Evolutionary conservation across 2,888 invertebrate genomes (phyloP), one percentile per base, ranked within the genome.

Genomic region (Campoplex capitator): DNA sequence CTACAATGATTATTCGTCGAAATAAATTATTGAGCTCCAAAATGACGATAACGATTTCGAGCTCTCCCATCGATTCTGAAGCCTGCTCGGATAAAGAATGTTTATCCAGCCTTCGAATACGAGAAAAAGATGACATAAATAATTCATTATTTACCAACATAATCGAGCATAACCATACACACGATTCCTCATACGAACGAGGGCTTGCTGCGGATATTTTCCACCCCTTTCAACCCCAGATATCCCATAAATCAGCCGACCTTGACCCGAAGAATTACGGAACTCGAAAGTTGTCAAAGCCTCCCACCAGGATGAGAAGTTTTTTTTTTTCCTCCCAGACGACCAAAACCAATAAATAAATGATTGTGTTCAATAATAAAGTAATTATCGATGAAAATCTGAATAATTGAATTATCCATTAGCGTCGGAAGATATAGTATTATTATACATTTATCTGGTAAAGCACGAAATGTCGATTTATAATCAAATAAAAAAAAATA

Each of bases 221-320:
- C 16, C 68, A 78, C 58, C 74, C 68, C 28, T 73, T 67, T 32
- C 51, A 38, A n/a, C 18, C 48, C 48, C 11, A 16, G 45, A 51
- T 74, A 51, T 82, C 56, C 23, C 48, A 51, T 74, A 67, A 82
- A 78, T 62, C 73, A 32, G n/a, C n/a, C 23, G 58, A 78, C 67
- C 82, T 74, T 78, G 77, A 68, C 68, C 58, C 77, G 28, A 51
- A 42, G 8, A 32, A 48, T 42, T 54, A 18, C 38, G 73, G 62
- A 67, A 58, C 23, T 45, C 35, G 16, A 23, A 81, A 74, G 48
- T 32, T 73, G 58, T 35, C 16, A 56, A 16, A 42, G 38, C 18
- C 4, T 3, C 38, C 38, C 38, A 23, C 32, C 28, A 28, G 18
- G 9, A 23, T 13, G 28, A 56, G 4, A 35, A 23, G 23, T 23